Percentiles rank a stretch among this genome's conserved stretches.
Evolutionary conservation across 1,140 invertebrate genomes (phyloP).

Genomic region (Brachionus rubens): DNA sequence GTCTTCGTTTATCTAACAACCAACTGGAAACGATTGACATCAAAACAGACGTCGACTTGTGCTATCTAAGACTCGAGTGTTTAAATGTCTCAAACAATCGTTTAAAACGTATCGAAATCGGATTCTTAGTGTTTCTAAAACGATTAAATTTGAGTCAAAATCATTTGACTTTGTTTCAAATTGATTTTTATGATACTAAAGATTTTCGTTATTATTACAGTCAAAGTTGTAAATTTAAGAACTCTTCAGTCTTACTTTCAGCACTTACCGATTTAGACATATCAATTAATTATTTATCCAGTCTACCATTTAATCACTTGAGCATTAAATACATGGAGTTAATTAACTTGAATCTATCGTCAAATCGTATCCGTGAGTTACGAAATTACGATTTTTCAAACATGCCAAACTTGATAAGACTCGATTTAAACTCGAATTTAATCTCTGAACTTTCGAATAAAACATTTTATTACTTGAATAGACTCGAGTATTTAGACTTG

Average conservation of each 20-base stretch:
- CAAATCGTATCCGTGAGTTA: not conserved
- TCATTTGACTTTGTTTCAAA: conserved; percentile 8
- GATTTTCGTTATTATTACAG: not conserved
- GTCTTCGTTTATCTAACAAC: not conserved
- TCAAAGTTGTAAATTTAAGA: not conserved
- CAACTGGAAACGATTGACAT: not conserved
- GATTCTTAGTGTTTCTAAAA: conserved; percentile 10
- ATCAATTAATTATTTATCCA: not conserved
- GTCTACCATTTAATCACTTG: conserved; percentile 4
- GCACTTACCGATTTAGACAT: conserved; percentile 1
- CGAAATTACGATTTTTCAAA: conserved; percentile 9
- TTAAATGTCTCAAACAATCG: conserved; percentile 1
- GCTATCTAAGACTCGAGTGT: not conserved
- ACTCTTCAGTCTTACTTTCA: not conserved
- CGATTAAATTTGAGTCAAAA: conserved; percentile 22
- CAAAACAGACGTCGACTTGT: conserved; percentile 15
- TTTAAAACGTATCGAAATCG: conserved; percentile 20
- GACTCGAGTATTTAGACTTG: conserved; percentile 1
- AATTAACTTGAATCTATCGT: not conserved
- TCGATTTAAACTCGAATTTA: conserved; percentile 13
- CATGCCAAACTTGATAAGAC: not conserved
- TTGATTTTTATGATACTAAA: conserved; percentile 21
- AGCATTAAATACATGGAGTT: not conserved
- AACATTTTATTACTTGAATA: not conserved
- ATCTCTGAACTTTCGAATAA: not conserved